Evolutionary conservation across 2,888 invertebrate species (phyloP).

Genomic region (Erebia epiphron): DNA sequence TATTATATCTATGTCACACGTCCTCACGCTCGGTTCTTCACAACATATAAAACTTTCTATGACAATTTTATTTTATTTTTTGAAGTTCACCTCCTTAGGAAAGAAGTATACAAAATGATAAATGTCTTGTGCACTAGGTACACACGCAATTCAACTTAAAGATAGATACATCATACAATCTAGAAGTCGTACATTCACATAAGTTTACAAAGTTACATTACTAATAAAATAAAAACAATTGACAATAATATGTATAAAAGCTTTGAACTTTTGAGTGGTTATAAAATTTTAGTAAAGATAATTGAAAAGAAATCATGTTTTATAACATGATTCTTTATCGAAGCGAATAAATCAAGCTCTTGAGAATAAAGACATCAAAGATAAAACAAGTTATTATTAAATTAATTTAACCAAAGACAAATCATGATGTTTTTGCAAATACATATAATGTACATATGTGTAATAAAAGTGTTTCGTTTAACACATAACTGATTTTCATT

Average conservation of each 20-base stretch:
- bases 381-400: not conserved
- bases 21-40: constrained; percentile 68
- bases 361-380: not conserved
- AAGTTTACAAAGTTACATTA: too few relatives aligned
- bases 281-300: not conserved
- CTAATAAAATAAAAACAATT: too few relatives aligned
- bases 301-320: not conserved
- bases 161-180: too few relatives aligned
- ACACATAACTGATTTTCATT: constrained; percentile 45
- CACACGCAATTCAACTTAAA: too few relatives aligned
- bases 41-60: constrained; percentile 58
- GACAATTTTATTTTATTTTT: too few relatives aligned
- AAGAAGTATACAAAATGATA: too few relatives aligned
- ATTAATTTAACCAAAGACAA: not conserved
- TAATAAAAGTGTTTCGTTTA: constrained; percentile 34
- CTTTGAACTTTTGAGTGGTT: not conserved
- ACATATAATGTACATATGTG: constrained; percentile 17
- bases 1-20: constrained; percentile 63
- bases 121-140: too few relatives aligned
- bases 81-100: too few relatives aligned
- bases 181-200: too few relatives aligned
- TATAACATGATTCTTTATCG: not conserved
- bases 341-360: not conserved
- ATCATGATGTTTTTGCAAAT: not conserved
- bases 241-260: constrained; percentile 24